phyloP scores from a whole-genome alignment of 2,888 invertebrate genomes.

The Aspidiotus destructor region DNA sequence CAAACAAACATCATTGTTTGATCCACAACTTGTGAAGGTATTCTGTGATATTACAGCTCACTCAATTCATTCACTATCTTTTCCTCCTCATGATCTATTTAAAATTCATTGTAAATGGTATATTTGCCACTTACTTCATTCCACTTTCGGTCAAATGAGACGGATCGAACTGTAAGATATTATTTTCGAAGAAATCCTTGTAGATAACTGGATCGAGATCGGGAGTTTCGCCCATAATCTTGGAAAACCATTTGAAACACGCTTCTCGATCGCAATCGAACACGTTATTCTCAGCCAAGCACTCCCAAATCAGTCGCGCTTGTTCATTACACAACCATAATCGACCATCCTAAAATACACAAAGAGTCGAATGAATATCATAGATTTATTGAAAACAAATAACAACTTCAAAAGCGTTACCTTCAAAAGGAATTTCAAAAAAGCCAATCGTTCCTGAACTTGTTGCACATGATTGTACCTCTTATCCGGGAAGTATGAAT shows the following conservation, averaged over 20 bases:
- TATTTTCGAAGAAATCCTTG: conserved; percentile 89
- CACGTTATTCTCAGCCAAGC: conserved; percentile 85
- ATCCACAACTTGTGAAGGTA: no score
- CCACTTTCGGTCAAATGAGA: conserved; percentile 81
- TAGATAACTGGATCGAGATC: conserved; percentile 93
- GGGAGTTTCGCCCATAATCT: conserved; percentile 92
- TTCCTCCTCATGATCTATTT: no score
- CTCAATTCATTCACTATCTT: no score
- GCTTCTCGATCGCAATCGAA: conserved; percentile 88
- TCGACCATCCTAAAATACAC: conserved; percentile 66
- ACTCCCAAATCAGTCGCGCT: conserved; percentile 94
- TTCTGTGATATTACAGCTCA: no score
- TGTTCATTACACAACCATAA: conserved; percentile 94
- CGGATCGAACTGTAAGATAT: conserved; percentile 85
- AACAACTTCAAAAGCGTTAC: conserved; percentile 38
- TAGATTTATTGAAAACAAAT: neutral
- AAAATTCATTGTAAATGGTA: no score
- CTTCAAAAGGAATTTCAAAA: conserved; percentile 80
- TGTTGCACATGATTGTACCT: conserved; percentile 85
- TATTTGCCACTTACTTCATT: conserved; percentile 56
- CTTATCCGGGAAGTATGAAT: conserved; percentile 69
- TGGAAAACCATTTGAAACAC: conserved; percentile 97
- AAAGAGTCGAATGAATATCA: neutral
- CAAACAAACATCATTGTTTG: no score
- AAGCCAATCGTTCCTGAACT: conserved; percentile 87